Evolutionary conservation across 2,888 invertebrate species (phyloP).

Genomic region (Parnassius smintheus): DNA sequence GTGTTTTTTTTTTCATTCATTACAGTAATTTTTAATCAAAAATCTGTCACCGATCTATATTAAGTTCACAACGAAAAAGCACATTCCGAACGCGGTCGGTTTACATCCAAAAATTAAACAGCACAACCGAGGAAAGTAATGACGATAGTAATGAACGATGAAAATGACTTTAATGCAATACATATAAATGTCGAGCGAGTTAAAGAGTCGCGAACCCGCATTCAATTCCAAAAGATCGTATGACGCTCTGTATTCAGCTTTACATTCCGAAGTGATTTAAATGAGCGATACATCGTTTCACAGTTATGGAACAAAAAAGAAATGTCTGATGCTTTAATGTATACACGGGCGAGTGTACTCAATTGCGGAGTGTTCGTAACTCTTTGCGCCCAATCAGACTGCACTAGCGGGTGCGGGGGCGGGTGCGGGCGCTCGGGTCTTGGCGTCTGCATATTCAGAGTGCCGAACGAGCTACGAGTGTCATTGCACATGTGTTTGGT

Average conservation of each 20-base stretch:
- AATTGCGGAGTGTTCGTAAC: conserved; percentile 23
- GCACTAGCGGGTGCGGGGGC: no score
- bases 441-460: no score
- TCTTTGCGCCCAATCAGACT: no score
- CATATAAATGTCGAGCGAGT: conserved; percentile 1
- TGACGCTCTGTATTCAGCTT: background rate
- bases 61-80: conserved; percentile 6
- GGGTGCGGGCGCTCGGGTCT: no score
- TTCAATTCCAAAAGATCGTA: conserved; percentile 14
- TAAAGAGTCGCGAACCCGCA: background rate
- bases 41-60: conserved; percentile 1
- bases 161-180: conserved; percentile 8
- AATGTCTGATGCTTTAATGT: conserved; percentile 21
- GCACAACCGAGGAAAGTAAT: conserved; percentile 11
- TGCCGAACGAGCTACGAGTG: no score
- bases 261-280: conserved; percentile 23
- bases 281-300: conserved; percentile 22
- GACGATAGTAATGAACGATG: conserved; percentile 11
- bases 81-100: conserved; percentile 4
- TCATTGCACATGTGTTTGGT: no score
- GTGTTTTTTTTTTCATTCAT: no score
- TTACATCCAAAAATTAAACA: conserved; percentile 14
- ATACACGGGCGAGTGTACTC: conserved; percentile 18
- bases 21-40: background rate
- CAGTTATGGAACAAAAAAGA: conserved; percentile 24